These are phyloP conservation scores for Caenorhabditis uteleia DNA, from an alignment of 2,888 invertebrate genomes.

Conservation along the genomic window DNA sequence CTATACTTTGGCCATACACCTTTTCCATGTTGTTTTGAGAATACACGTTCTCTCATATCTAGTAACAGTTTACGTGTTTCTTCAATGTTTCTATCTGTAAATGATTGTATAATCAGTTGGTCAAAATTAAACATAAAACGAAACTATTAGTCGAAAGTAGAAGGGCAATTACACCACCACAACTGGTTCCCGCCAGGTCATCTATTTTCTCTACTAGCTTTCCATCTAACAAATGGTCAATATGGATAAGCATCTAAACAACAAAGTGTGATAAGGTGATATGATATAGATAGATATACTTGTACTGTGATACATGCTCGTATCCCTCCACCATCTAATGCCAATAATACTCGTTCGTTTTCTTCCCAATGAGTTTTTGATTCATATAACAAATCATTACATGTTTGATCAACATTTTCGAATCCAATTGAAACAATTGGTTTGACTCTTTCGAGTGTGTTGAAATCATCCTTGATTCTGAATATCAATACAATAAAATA, in stretches of 20 bases:
- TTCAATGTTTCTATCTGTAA: slow-evolving; percentile 30
- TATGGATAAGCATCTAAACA: slow-evolving; percentile 28
- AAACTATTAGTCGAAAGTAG: slow-evolving; percentile 31
- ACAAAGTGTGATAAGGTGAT: too few relatives aligned
- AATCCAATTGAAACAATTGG: not conserved
- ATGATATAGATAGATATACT: not conserved
- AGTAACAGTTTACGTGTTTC: slow-evolving; percentile 23
- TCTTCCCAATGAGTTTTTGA: slow-evolving; percentile 31
- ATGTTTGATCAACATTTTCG: slow-evolving; percentile 16
- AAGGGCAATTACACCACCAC: slow-evolving; percentile 37
- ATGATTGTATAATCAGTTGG: not conserved
- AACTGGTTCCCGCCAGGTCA: slow-evolving; percentile 47
- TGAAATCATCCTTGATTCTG: slow-evolving; percentile 35
- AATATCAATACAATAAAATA: not conserved
- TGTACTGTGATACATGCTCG: slow-evolving; percentile 33
- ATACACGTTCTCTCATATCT: slow-evolving; percentile 35
- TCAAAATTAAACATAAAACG: slow-evolving; percentile 2
- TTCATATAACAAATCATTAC: slow-evolving; percentile 17
- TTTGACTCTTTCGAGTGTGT: slow-evolving; percentile 4
- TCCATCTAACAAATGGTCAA: slow-evolving; percentile 22
- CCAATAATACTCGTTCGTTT: slow-evolving; percentile 32
- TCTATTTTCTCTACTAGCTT: slow-evolving; percentile 26
- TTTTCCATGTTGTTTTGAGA: slow-evolving; percentile 16
- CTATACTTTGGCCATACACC: slow-evolving; percentile 35
- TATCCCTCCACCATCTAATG: slow-evolving; percentile 49